Conservation (phyloP, 1,140 invertebrate genomes). For the Scaptomyza montana region DNA sequence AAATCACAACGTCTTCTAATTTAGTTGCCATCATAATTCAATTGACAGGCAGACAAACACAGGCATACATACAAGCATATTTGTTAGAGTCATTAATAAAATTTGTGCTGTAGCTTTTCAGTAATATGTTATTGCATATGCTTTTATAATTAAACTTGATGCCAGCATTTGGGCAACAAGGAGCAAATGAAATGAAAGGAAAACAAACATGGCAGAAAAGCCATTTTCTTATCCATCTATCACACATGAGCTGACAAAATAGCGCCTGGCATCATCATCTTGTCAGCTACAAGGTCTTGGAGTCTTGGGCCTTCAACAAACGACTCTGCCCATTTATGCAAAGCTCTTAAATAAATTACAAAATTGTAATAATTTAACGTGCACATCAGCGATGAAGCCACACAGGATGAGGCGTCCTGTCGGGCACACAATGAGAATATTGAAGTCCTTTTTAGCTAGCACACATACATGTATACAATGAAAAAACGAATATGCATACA, state of each 20-base stretch:
- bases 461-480: constrained; percentile 4
- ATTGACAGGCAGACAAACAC: constrained; percentile 30
- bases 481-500: not conserved
- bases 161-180: constrained; percentile 50
- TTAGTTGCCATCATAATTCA: constrained; percentile 54
- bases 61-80: constrained; percentile 62
- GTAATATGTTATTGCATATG: constrained; percentile 43
- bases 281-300: not conserved
- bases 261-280: not conserved
- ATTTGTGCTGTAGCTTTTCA: not conserved
- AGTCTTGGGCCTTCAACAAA: constrained; percentile 38
- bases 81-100: constrained; percentile 53
- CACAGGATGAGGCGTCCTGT: constrained; percentile 16
- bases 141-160: constrained; percentile 69
- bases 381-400: constrained; percentile 32
- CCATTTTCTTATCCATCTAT: constrained; percentile 19
- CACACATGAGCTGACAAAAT: constrained; percentile 25
- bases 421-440: constrained; percentile 27
- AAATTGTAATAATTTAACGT: constrained; percentile 75
- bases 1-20: constrained; percentile 27
- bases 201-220: constrained; percentile 23
- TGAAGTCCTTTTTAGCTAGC: constrained; percentile 11
- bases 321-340: constrained; percentile 70
- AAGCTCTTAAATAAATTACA: constrained; percentile 75
- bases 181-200: constrained; percentile 43